phyloP scores from a whole-genome alignment of 2,888 invertebrate genomes.

The Orthonevra nobilis region DNA sequence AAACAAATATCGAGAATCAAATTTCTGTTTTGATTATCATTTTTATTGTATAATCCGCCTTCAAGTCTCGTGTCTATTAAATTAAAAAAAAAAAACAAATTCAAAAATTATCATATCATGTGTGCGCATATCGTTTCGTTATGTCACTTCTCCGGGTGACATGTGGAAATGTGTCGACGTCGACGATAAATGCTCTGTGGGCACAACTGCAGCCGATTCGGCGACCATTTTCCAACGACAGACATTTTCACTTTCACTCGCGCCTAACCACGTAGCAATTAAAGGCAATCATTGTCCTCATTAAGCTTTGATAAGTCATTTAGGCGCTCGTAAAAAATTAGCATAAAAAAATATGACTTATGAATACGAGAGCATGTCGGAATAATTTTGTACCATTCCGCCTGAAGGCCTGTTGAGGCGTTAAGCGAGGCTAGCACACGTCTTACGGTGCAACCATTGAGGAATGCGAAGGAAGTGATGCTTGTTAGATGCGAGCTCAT shows the following conservation, averaged over 20 bases:
- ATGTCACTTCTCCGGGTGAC: constrained; percentile 14
- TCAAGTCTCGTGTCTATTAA: background rate
- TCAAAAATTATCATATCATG: no score
- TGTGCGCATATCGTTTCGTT: constrained; percentile 6
- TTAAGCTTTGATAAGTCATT: constrained; percentile 29
- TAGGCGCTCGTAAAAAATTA: constrained; percentile 31
- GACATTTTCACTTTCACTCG: constrained; percentile 25
- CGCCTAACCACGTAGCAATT: constrained; percentile 49
- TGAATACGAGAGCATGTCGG: constrained; percentile 24
- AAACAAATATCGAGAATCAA: constrained; percentile 17
- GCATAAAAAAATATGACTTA: constrained; percentile 45
- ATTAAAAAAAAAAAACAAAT: no score
- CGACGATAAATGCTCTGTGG: no score
- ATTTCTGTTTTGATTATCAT: background rate
- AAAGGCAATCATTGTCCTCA: constrained; percentile 40
- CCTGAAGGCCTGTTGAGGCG: constrained; percentile 1
- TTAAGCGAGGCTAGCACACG: background rate
- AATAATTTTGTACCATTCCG: constrained; percentile 9
- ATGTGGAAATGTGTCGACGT: constrained; percentile 5
- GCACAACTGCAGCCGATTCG: background rate
- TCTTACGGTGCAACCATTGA: constrained; percentile 1
- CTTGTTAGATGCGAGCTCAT: constrained; percentile 28
- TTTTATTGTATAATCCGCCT: background rate
- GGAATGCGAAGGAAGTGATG: constrained; percentile 31
- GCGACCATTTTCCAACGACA: constrained; percentile 3